Conservation (phyloP, 2,113 vertebrate species). For the Oreochromis spilurus region DNA sequence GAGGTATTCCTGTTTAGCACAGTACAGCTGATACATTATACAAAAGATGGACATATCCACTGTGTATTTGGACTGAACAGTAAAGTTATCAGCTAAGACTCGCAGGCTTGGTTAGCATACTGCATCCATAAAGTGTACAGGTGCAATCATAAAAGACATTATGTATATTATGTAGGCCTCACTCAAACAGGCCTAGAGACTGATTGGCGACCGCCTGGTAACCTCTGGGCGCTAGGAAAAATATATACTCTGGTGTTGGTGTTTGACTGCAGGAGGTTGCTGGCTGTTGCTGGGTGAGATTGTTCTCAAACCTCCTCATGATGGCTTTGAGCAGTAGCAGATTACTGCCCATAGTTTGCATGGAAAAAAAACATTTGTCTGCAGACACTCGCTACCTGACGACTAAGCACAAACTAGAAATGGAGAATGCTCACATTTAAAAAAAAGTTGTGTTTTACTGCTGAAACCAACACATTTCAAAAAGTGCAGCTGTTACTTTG, state of each 20-base stretch:
- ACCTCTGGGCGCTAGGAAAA: not conserved
- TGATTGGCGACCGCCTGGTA: rapidly evolving
- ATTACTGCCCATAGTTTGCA: not conserved
- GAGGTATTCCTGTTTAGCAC: not conserved
- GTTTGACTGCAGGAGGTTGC: not conserved
- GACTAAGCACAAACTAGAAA: not conserved
- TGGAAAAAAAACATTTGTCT: not conserved
- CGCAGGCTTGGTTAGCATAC: not conserved
- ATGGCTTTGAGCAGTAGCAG: not conserved
- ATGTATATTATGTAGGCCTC: not conserved
- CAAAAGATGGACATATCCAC: not conserved
- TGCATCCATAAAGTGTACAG: not conserved
- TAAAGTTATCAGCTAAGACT: not conserved
- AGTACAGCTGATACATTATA: not conserved
- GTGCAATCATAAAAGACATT: not conserved
- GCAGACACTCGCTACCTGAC: not conserved
- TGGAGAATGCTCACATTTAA: not conserved
- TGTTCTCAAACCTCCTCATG: not conserved
- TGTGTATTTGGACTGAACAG: not conserved
- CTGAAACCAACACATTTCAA: not conserved
- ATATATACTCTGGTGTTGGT: not conserved
- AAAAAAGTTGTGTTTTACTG: not conserved
- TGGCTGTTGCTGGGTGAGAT: not conserved
- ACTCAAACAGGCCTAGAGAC: not conserved
- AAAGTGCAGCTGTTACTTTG: not conserved